Evolutionary conservation across 2,797 vertebrate genomes (phyloP), one percentile per base, ranked within the genome.

Genomic region (Numenius phaeopus): DNA sequence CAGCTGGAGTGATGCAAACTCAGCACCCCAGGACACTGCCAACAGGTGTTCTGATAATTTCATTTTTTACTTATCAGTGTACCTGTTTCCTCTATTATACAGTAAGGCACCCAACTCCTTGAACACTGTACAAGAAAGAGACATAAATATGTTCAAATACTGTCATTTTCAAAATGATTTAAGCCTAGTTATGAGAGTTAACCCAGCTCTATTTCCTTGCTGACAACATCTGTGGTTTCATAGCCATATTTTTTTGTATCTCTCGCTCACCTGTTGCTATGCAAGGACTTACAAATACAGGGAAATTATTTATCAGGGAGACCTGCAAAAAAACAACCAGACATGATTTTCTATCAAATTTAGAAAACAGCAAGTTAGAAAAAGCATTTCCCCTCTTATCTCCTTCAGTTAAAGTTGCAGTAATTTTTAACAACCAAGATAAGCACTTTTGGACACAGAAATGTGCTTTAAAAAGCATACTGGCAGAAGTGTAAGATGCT

Each of bases 221-320:
- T 83, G 94, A 94, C 72, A 93, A 50, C 16, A 83, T 65, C 78
- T 94, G 64, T 78, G 75, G 88, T 78, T 96, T 96, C 54, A 61
- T 4, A 83, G 85, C 30, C 3, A 0, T 37, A 59, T 37, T 50
- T 87, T 84, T 76, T 58, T 44, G 7, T 55, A 57, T 5, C n/a
- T 84, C 32, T 91, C 0, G 0, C 24, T 93, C 65, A 90, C 66
- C 70, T 89, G 26, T 64, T 88, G 87, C 70, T 79, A 90, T 46
- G 66, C 70, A 78, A 84, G 47, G 70, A 49, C 42, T 71, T 83
- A 58, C 0, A 91, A 76, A 92, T 52, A 77, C 7, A 65, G 44
- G 24, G 52, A 84, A 89, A 69, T 42, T 2, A 65, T 76, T 90
- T 85, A 89, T 55, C 58, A 87, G 27, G 32, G 32, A 69, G 39